phyloP scores from a whole-genome alignment of 2,888 invertebrate genomes.

The Theretra japonica region DNA sequence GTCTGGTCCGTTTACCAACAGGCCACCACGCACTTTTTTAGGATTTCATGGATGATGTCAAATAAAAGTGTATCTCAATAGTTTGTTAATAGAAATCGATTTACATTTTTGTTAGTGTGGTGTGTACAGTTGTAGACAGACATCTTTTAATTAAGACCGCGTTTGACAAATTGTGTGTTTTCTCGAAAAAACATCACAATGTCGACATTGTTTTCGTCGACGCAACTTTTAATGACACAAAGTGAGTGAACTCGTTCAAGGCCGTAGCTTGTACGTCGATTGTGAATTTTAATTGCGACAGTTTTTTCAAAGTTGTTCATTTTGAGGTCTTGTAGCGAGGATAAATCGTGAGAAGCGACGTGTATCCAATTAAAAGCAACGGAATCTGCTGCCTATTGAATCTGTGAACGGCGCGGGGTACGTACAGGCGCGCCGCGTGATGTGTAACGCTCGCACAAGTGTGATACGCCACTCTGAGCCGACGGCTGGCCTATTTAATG shows the following conservation, averaged over 20 bases:
- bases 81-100: too few species aligned
- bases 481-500: conserved; percentile 17
- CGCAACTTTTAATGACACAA: background rate
- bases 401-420: conserved; percentile 41
- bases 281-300: conserved; percentile 60
- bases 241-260: conserved; percentile 1
- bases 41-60: too few species aligned
- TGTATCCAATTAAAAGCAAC: conserved; percentile 69
- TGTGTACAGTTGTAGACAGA: too few species aligned
- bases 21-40: too few species aligned
- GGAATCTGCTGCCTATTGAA: conserved; percentile 59
- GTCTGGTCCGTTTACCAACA: too few species aligned
- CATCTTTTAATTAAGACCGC: background rate
- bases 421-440: background rate
- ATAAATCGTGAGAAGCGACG: conserved; percentile 55
- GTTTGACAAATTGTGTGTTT: background rate
- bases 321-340: conserved; percentile 55
- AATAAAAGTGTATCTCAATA: too few species aligned
- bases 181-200: background rate
- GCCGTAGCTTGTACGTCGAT: conserved; percentile 28
- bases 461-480: conserved; percentile 14
- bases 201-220: background rate
- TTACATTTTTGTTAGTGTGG: too few species aligned
- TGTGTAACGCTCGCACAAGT: conserved; percentile 14
- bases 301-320: conserved; percentile 61